A percentile compares a stretch with the other conserved stretches of the same genome.
phyloP scores from a whole-genome alignment of 1,140 invertebrate species.

The Brachionus rubens region DNA sequence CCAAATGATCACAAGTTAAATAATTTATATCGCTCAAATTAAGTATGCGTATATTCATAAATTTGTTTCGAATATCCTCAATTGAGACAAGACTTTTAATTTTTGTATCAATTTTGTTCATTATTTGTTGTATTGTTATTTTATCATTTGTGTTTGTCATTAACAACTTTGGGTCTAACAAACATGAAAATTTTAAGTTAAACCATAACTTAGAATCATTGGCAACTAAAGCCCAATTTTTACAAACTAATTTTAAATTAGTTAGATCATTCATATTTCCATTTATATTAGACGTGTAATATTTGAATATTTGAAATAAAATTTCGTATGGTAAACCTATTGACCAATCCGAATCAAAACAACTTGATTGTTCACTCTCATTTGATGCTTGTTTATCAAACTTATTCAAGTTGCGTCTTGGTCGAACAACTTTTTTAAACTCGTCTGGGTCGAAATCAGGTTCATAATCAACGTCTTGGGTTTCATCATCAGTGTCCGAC shows the following conservation, averaged over 20 bases:
- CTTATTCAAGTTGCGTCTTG: neutral
- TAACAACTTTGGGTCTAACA: neutral
- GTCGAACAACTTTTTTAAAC: neutral
- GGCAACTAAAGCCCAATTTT: slow-evolving; percentile 5
- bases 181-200: slow-evolving; percentile 20
- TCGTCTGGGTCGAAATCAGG: neutral
- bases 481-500: slow-evolving; percentile 30
- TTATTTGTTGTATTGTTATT: neutral
- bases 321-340: slow-evolving; percentile 29
- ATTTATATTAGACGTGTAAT: neutral
- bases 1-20: slow-evolving; percentile 27
- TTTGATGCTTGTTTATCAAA: neutral
- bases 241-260: slow-evolving; percentile 13
- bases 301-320: neutral
- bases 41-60: neutral
- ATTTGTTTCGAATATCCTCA: neutral
- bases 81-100: neutral
- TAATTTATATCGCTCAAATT: slow-evolving; percentile 15
- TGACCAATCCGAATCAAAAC: neutral
- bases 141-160: neutral
- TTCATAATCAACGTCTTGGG: slow-evolving; percentile 23
- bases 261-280: slow-evolving; percentile 2
- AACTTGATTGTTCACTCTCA: neutral
- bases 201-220: slow-evolving; percentile 28
- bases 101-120: slow-evolving; percentile 15